Evolutionary conservation across 2,888 invertebrate genomes (phyloP), one percentile per base, ranked within the genome.

Genomic region (Nasonia oneida): DNA sequence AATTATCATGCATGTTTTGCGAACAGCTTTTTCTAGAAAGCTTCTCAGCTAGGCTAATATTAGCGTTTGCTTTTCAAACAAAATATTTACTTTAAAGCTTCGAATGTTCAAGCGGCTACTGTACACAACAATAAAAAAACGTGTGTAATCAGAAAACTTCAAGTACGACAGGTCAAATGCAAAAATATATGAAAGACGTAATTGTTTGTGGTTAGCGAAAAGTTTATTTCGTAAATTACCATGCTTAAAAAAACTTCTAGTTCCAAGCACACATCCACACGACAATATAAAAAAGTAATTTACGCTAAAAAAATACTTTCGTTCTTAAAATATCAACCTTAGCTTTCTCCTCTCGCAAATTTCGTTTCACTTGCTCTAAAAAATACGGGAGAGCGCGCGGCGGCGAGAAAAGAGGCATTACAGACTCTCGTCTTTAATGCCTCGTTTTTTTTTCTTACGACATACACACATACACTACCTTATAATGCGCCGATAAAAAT

Each of bases 241-340:
- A 29, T 29, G 29, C 29, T 29, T 47, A 47, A 74, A 74, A 74
- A 23, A 47, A 47, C n/a, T 57, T 5, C n/a, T 14, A 29, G 14
- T 57, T 37, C n/a, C 12, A 14, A 10, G 10, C 47, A 57, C 18
- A 29, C 23, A 37, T 47, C 33, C 29, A 42, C 47, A 42, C 10
- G 5, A 50, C 18, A 79, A 70, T 47, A 33, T 47, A 33, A 67
- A n/a, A 70, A 29, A 70, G 50, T 79, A 67, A 70, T 37, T 67
- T 53, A 61, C 39, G 47, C 53, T 5, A 50, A 70, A 79, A 50
- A 76, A 76, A 33, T 70, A 79, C 50, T 79, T 79, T 67, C 50
- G 47, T 8, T 70, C 33, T 79, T 67, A 50, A 79, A 70, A 79
- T 12, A 61, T 77, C 47, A 50, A 50, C 37, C 8, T 18, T 5